Evolutionary conservation across 1,140 invertebrate genomes (phyloP), one percentile per base, ranked within the genome.

Genomic region (Trichogramma pretiosum): DNA sequence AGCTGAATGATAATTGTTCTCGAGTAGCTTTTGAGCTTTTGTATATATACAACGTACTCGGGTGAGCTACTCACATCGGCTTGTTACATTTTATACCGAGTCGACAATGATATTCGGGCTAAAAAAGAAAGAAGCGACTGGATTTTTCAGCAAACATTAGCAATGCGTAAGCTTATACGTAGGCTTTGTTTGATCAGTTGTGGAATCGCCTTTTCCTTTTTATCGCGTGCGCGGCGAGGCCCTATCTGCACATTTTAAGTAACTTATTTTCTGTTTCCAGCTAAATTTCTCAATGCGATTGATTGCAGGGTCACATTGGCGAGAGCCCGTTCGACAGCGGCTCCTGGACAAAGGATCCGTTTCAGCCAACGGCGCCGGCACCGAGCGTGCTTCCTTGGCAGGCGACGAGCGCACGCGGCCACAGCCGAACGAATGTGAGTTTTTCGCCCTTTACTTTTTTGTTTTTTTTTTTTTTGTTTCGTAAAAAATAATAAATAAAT

Each of bases 281-380:
- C n/a, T n/a, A n/a, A n/a, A n/a, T n/a, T n/a, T n/a, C n/a, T n/a
- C n/a, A n/a, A n/a, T n/a, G n/a, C n/a, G n/a, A 40, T 32, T 55
- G 46, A 43, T 62, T 64, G 41, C 58, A 73, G 70, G 70, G 69
- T 54, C 68, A 72, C 56, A 65, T 73, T 53, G 68, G 70, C 54
- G 70, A 72, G 52, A 70, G 60, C 59, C 67, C 70, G 41, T 73
- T 73, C 53, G 69, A 73, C 59, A 68, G 55, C 61, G 63, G 67
- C 55, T 70, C 70, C 48, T 73, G 70, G 70, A 64, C 61, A 52
- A 73, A 73, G 55, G 64, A 69, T 53, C 68, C 72, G 42, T 73
- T 68, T 59, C 69, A 70, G 52, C 62, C 65, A 53, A 65, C 67
- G 40, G n/a, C n/a, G n/a, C n/a, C n/a, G n/a, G n/a, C n/a, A n/a